Base-by-base conservation (phyloP, 2,113 vertebrate species). In the Athene noctua region DNA sequence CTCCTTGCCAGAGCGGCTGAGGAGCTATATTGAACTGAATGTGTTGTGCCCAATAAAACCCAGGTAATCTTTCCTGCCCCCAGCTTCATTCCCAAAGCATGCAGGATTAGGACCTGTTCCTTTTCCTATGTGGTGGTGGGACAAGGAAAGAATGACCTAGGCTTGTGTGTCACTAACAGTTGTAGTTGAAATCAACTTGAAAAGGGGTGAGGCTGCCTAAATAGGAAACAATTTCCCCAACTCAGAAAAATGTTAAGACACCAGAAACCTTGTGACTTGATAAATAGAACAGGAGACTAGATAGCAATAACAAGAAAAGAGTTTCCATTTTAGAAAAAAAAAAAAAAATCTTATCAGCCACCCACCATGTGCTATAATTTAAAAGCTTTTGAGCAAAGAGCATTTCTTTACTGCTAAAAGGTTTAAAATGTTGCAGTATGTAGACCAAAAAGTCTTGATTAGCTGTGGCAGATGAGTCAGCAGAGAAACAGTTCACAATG, bases 351-450 rank as follows among this genome's bases (percentile, higher is more conserved):
- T 96, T 97, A 97, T 97, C 96, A 97, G 73, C 89, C 88, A 83
- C 90, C 51, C 90, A 89, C 87, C 73, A 92, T 61, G 55, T 77
- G 62, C 72, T 97, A 61, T 93, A 96, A 97, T 96, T 96, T 97
- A 95, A 96, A 95, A 95, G 81, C 59, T 92, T 97, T 97, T 93
- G 85, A 96, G 86, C 36, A 87, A 71, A 84, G 68, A 96, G 23
- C 81, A 52, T 89, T 97, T 87, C 58, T 95, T 95, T 91, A 49
- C 75, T 92, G 44, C 62, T 96, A 75, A 97, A 86, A 92, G 84
- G 38, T 92, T 97, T 95, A 95, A 96, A 96, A 86, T 66, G 49
- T 78, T 90, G 89, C 65, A 85, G 54, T 27, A 74, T 78, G 52
- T 89, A 84, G 93, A 91, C 83, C 74, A 90, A 91, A 74, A 91